A percentile compares a stretch with the other conserved stretches of the same genome.
Conservation (phyloP, 2,113 vertebrate species). For the Catagonus wagneri region DNA sequence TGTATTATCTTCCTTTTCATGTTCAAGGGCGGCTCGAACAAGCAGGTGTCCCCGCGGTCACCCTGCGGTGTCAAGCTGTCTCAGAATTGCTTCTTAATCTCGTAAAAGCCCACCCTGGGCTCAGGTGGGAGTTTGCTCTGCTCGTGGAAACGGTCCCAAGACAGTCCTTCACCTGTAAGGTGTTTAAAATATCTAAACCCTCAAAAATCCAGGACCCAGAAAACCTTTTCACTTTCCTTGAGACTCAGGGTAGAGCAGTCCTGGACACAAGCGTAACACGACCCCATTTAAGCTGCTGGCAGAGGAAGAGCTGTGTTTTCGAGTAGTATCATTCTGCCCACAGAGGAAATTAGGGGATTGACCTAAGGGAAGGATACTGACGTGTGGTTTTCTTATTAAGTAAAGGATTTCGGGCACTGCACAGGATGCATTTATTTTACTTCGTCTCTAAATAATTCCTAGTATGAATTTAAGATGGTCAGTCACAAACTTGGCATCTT, state of each 20-base stretch:
- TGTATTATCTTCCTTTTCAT: constrained; percentile 54
- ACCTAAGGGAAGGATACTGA: neutral
- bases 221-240: constrained; percentile 61
- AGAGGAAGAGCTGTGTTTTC: constrained; percentile 36
- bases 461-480: neutral
- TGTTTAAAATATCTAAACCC: constrained; percentile 44
- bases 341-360: constrained; percentile 56
- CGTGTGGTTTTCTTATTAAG: constrained; percentile 29
- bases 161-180: neutral
- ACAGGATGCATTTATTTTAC: neutral
- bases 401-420: neutral
- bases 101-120: constrained; percentile 9
- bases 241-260: constrained; percentile 67
- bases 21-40: constrained; percentile 70
- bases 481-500: neutral
- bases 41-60: constrained; percentile 73
- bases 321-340: constrained; percentile 28
- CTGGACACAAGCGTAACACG: neutral
- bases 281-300: neutral
- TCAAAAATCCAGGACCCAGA: constrained; percentile 51
- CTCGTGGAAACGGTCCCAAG: constrained; percentile 1
- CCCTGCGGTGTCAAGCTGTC: constrained; percentile 70
- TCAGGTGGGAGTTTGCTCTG: constrained; percentile 59
- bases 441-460: neutral
- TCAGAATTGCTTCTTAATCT: constrained; percentile 82